Evolutionary conservation across 2,797 vertebrate species (phyloP), one percentile per base, ranked within the genome.

Genomic region (Melanotaenia pygmaea): DNA sequence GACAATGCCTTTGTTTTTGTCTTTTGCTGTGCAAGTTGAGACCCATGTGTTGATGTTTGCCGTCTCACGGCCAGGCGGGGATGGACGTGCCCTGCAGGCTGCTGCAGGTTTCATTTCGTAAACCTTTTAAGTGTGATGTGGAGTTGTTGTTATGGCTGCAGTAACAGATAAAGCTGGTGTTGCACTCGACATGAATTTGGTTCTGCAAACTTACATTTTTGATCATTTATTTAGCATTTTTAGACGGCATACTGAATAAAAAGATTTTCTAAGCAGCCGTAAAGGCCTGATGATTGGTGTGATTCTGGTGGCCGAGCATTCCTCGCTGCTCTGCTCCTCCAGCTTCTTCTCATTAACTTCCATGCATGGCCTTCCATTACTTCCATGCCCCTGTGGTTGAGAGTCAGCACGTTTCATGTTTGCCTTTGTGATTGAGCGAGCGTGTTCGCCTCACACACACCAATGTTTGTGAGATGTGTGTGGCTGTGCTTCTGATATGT

Each of bases 1-100:
- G 92, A 92, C 90, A 80, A 81, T 82, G 88, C 71, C 81, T 94
- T 90, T 93, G 92, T 91, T 90, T 82, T 87, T 89, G 89, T 85
- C 78, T 69, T 69, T 81, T 37, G 64, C 76, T 28, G 67, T 88
- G 80, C 85, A 88, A 88, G 89, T 89, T 74, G 74, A 90, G 89
- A 92, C 85, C 57, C 79, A 86, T 91, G 81, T 91, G 90, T 89
- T 82, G 78, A 79, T 79, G 76, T 89, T 89, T 84, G 83, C 76
- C 72, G 40, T 75, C 69, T 66, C 22, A 11, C 78, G 62, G 59
- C 28, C 38, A 13, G 65, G 34, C 24, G 56, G 35, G 0, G 32
- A 38, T 16, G 56, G 73, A 70, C 10, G 57, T 12, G n/a, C 69
- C 70, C 45, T 45, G 4, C 13, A 8, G 47, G 34, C 63, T 24